A percentile compares a stretch with the other conserved stretches of the same genome.
Conservation (phyloP, 2,797 vertebrate genomes). For the Pseudotriccus pelzelni region DNA sequence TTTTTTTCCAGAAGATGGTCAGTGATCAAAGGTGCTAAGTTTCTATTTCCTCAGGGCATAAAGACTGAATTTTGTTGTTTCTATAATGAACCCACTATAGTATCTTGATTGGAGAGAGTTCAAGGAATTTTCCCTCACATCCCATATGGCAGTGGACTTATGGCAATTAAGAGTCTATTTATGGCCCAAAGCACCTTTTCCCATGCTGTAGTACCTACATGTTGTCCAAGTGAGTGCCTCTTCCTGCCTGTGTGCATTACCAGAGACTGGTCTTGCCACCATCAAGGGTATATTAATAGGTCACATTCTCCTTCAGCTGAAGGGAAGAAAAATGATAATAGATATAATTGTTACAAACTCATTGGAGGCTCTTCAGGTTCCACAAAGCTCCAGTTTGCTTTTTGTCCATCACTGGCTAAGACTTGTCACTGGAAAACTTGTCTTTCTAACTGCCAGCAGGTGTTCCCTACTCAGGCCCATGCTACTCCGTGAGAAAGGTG, state of each 20-base stretch:
- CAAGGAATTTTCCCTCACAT: not conserved
- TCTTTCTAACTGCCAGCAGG: not conserved
- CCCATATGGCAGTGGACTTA: not conserved
- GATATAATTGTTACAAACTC: not conserved
- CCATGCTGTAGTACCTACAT: not conserved
- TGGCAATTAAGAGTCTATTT: conserved; percentile 16
- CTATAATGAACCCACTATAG: not conserved
- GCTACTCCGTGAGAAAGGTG: not conserved
- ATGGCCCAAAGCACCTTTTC: not conserved
- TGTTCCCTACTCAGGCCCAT: not conserved
- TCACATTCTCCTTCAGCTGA: not conserved
- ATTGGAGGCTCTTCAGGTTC: not conserved
- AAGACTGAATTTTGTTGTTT: not conserved
- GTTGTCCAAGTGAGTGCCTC: not conserved
- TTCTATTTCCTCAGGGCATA: not conserved
- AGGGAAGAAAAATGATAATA: not conserved
- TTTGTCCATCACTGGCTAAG: not conserved
- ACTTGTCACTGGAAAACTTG: not conserved
- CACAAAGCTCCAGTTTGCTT: not conserved
- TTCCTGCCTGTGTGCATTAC: not conserved
- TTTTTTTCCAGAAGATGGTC: not conserved
- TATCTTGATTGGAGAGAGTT: not conserved
- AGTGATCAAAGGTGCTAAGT: not conserved
- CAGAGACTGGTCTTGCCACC: not conserved
- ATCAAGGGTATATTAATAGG: not conserved